Conservation (phyloP, 2,888 invertebrate species). For the Drosophila robusta region DNA sequence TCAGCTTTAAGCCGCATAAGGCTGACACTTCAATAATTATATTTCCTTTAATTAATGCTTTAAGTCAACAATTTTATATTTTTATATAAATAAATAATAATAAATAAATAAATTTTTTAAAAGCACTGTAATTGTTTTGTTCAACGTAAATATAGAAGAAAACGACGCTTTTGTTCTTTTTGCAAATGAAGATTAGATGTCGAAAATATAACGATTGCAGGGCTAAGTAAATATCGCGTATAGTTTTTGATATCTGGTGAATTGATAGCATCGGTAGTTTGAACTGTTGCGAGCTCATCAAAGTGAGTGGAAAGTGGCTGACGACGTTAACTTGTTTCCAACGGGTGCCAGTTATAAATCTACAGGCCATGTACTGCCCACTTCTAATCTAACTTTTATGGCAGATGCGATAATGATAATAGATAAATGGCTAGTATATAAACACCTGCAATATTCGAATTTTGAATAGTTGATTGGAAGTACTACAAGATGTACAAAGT, state of each 20-base stretch:
- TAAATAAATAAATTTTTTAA: no score
- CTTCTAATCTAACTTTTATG: not conserved
- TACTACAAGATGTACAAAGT: slow-evolving; percentile 12
- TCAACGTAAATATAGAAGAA: no score
- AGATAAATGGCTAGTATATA: slow-evolving; percentile 6
- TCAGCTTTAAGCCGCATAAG: no score
- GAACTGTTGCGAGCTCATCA: not conserved
- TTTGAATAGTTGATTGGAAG: not conserved
- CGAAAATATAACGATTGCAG: not conserved
- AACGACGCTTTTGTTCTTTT: no score
- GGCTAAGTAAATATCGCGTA: not conserved
- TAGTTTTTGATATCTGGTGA: not conserved
- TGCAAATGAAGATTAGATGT: slow-evolving; percentile 17
- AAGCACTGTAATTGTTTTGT: no score
- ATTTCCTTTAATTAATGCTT: no score
- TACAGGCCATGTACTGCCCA: not conserved
- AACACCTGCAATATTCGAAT: not conserved
- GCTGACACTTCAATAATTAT: no score
- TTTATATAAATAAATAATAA: no score
- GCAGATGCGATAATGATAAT: not conserved
- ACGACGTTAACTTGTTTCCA: not conserved
- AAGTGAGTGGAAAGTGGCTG: not conserved
- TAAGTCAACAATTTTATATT: no score
- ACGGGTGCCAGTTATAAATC: not conserved
- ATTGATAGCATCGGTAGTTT: not conserved